These are phyloP conservation scores for Lamprologus ornatipinnis DNA, from an alignment of 2,113 vertebrate genomes.

Conservation along the genomic window DNA sequence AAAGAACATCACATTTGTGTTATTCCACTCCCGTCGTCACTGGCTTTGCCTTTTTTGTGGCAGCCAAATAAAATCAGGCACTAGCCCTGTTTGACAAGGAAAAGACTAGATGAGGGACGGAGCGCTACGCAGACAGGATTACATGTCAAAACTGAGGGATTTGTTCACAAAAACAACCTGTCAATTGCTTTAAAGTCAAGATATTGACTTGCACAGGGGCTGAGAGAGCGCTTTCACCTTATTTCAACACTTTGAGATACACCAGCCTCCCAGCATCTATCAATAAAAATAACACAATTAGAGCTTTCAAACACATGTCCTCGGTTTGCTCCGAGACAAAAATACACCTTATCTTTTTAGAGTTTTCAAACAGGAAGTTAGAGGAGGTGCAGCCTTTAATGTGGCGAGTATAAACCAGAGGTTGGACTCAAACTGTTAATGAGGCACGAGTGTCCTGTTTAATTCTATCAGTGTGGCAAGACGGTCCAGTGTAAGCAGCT, in stretches of 20 bases:
- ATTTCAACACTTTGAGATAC: conserved; percentile 30
- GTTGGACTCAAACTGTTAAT: conserved; percentile 25
- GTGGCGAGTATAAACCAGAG: not conserved
- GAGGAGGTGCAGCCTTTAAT: not conserved
- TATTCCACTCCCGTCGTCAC: not conserved
- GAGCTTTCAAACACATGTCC: conserved; percentile 21
- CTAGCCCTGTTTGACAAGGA: conserved; percentile 30
- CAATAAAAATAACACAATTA: conserved; percentile 41
- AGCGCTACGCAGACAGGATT: conserved; percentile 44
- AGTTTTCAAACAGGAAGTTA: not conserved
- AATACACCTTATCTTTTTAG: conserved; percentile 12
- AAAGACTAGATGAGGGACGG: conserved; percentile 34
- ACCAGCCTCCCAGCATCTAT: conserved; percentile 30
- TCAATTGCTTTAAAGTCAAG: conserved; percentile 53
- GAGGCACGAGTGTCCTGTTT: not conserved
- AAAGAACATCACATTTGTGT: conserved; percentile 21
- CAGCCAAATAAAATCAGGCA: conserved; percentile 39
- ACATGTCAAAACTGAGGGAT: conserved; percentile 50
- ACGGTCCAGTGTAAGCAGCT: not conserved
- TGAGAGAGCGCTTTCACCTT: conserved; percentile 6
- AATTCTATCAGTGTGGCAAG: not conserved
- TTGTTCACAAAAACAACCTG: conserved; percentile 48
- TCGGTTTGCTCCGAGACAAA: conserved; percentile 26
- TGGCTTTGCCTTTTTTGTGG: conserved; percentile 9
- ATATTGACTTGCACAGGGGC: conserved; percentile 47